Evolutionary conservation across 1,140 invertebrate species (phyloP).

Genomic region (Drosophila orosa): DNA sequence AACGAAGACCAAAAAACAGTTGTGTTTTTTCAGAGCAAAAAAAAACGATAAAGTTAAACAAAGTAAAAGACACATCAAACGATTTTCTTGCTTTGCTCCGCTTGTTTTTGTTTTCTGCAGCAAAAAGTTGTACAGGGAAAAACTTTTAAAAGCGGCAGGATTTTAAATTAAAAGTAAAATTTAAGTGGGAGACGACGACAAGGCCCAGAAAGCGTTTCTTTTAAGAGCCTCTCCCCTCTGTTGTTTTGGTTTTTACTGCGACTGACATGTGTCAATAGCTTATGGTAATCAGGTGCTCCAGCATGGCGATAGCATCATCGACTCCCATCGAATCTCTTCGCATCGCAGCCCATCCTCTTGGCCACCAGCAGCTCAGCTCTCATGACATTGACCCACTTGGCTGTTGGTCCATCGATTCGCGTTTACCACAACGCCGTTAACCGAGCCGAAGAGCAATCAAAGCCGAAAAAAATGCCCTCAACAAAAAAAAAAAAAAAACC

Average conservation of each 20-base stretch:
- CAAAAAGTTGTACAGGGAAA: conserved; percentile 25
- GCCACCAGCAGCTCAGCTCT: conserved; percentile 27
- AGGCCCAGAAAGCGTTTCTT: neutral
- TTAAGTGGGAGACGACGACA: neutral
- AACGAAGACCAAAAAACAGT: conserved; percentile 39
- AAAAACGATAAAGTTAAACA: conserved; percentile 36
- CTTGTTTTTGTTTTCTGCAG: neutral
- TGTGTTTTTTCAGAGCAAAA: conserved; percentile 28
- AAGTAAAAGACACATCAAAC: conserved; percentile 60
- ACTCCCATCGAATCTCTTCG: conserved; percentile 13
- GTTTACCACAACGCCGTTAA: conserved; percentile 56
- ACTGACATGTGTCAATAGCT: conserved; percentile 49
- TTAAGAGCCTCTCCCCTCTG: neutral
- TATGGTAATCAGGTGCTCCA: conserved; percentile 58
- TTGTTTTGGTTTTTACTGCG: conserved; percentile 12
- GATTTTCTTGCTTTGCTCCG: conserved; percentile 35
- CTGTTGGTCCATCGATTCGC: conserved; percentile 68
- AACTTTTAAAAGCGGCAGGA: conserved; percentile 48
- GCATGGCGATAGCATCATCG: conserved; percentile 51
- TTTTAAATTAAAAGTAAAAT: conserved; percentile 63
- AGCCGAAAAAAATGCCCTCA: conserved; percentile 29
- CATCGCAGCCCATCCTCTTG: conserved; percentile 15
- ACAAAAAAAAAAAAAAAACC: conserved; percentile 56
- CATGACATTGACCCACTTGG: conserved; percentile 76
- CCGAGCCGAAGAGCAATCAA: conserved; percentile 43